Percentiles rank a stretch among this genome's conserved stretches.
Evolutionary conservation across 2,888 invertebrate genomes (phyloP).

Genomic region (Drosophila mulleri): DNA sequence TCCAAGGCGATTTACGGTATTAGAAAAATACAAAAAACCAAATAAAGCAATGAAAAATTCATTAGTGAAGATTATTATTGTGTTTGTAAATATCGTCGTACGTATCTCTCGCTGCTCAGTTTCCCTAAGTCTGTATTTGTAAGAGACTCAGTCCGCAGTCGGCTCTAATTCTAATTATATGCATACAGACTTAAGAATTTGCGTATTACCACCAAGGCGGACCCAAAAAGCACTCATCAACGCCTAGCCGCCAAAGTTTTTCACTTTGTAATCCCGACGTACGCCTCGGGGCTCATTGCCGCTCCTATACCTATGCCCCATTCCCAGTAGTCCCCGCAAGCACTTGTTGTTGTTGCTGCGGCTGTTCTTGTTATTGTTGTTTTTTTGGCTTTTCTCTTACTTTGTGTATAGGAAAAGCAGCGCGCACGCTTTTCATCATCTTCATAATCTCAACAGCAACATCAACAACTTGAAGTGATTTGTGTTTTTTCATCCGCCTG

Average conservation of each 20-base stretch:
- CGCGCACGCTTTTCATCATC: slow-evolving; percentile 74
- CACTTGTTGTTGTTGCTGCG: slow-evolving; percentile 40
- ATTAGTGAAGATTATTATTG: slow-evolving; percentile 30
- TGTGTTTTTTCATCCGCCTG: slow-evolving; percentile 71
- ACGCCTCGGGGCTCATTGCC: slow-evolving; percentile 37
- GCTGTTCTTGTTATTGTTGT: slow-evolving; percentile 44
- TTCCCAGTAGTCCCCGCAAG: slow-evolving; percentile 10
- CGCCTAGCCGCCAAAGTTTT: slow-evolving; percentile 74
- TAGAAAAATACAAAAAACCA: background rate
- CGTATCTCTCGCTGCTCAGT: slow-evolving; percentile 10
- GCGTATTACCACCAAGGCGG: slow-evolving; percentile 45
- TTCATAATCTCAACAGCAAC: slow-evolving; percentile 80
- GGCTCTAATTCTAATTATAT: slow-evolving; percentile 68
- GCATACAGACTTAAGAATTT: slow-evolving; percentile 52
- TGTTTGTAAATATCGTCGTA: background rate
- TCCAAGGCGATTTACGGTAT: slow-evolving; percentile 12
- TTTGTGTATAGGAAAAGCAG: slow-evolving; percentile 55
- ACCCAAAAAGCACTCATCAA: slow-evolving; percentile 68
- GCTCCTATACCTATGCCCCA: background rate
- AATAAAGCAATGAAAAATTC: slow-evolving; percentile 6
- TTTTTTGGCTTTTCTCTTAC: slow-evolving; percentile 55
- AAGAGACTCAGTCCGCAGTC: slow-evolving; percentile 9
- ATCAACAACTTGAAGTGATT: slow-evolving; percentile 80
- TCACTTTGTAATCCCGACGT: slow-evolving; percentile 70
- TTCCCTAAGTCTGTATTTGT: slow-evolving; percentile 4